Conservation (phyloP, 2,797 vertebrate species). For the Poecilia velifera region DNA sequence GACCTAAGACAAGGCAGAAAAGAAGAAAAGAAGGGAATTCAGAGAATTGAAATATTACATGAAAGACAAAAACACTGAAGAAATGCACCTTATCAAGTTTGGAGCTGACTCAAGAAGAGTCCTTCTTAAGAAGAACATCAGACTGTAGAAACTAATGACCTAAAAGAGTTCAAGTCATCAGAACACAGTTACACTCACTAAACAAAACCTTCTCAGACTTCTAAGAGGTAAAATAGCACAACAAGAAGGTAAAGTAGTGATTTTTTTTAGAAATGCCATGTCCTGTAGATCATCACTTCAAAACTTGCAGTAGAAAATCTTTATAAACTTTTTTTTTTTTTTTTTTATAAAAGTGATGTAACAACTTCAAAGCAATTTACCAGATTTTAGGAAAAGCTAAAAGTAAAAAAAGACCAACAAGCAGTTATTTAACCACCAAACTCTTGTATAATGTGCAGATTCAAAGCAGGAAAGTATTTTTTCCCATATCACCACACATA, state of each 20-base stretch:
- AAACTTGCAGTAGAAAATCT: slow-evolving; percentile 17
- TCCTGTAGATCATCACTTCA: slow-evolving; percentile 11
- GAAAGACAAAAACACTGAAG: neutral
- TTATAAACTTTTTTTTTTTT: neutral
- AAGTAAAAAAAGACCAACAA: slow-evolving; percentile 9
- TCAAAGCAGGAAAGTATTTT: slow-evolving; percentile 20
- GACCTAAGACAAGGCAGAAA: slow-evolving; percentile 83
- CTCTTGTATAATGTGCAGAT: slow-evolving; percentile 5
- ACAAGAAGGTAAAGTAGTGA: slow-evolving; percentile 4
- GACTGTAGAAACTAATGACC: slow-evolving; percentile 32
- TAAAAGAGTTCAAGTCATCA: slow-evolving; percentile 22
- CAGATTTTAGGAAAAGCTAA: neutral
- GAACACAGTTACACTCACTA: slow-evolving; percentile 12
- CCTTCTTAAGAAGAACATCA: neutral
- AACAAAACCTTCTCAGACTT: slow-evolving; percentile 20
- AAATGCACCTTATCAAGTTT: neutral
- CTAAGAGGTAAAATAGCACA: slow-evolving; percentile 8
- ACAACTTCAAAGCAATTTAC: slow-evolving; percentile 4
- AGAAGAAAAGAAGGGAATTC: neutral
- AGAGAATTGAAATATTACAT: neutral
- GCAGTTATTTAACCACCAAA: slow-evolving; percentile 28
- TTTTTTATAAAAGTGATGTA: neutral
- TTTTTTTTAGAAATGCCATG: too few species aligned
- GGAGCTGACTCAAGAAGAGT: neutral
- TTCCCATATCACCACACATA: slow-evolving; percentile 12